Base-by-base conservation (phyloP, 2,888 invertebrate genomes). In the Hydrotaea diabolus region DNA sequence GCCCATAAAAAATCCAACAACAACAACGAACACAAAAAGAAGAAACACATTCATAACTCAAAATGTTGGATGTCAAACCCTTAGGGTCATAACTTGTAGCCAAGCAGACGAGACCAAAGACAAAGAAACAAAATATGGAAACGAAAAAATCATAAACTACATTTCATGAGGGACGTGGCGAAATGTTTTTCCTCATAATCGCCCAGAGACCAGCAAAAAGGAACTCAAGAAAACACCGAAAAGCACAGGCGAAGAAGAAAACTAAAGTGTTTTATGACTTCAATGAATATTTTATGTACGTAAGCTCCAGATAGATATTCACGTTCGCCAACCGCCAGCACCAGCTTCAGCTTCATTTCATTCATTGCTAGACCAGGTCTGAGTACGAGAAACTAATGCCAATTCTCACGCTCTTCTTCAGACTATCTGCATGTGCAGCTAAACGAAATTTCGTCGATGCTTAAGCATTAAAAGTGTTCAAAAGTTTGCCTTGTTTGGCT, bases 341-440 rank as follows among this genome's bases (percentile, higher is more conserved):
- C 21, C 43, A 23, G 36, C 66, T 11, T 13, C 39, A 55, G 39
- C 17, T 23, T 46, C 53, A 74, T 2, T 55, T 31, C 53, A 76
- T 19, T 66, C 71, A 53, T 19, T 23, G 39, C 49, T 7, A 74
- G 59, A 62, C 62, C 49, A 53, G n/a, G n/a, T n/a, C n/a, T n/a
- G n/a, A 64, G 77, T 72, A 76, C 57, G 55, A 76, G 21, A 15
- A 64, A 66, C 31, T 43, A 77, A 77, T 53, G 49, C 55, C 59
- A 82, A 79, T 85, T 85, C 82, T 85, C 82, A 82, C 84, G 79
- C 72, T 85, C 66, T 74, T 82, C 76, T 82, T 77, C 62, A 76
- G 62, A 82, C 69, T 72, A 46, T 21, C 15, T 46, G 43, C 59
- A 55, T 26, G 31, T n/a, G 72, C 72, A 72, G 23, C 55, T 62